Conservation (phyloP, 2,888 invertebrate species). For the Resseliella maxima region DNA sequence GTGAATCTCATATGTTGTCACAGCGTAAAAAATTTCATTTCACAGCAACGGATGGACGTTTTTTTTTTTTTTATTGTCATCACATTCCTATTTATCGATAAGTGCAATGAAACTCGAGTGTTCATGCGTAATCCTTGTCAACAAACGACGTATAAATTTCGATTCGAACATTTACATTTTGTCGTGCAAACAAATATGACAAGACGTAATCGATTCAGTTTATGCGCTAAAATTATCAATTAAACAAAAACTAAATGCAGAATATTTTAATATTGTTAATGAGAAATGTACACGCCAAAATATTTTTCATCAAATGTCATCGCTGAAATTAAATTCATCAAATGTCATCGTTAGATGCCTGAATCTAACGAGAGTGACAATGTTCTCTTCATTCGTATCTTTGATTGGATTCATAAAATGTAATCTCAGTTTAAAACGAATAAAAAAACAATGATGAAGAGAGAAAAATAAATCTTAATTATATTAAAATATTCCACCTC, state of each 20-base stretch:
- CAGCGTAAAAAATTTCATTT: background rate
- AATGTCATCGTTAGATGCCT: too few relatives aligned
- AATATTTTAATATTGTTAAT: background rate
- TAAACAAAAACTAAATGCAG: background rate
- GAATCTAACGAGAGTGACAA: too few relatives aligned
- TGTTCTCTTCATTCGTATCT: too few relatives aligned
- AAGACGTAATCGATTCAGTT: background rate
- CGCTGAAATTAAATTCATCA: too few relatives aligned
- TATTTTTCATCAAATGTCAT: too few relatives aligned
- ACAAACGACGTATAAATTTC: background rate
- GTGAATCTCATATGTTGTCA: background rate
- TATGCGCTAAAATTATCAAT: background rate
- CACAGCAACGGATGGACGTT: background rate
- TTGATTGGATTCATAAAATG: too few relatives aligned
- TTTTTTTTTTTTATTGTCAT: too few relatives aligned
- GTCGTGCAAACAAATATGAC: background rate
- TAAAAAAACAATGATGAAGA: too few relatives aligned
- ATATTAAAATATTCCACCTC: too few relatives aligned
- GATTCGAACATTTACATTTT: background rate
- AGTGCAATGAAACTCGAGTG: slow-evolving; percentile 43
- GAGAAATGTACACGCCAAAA: background rate
- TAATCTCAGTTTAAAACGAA: too few relatives aligned
- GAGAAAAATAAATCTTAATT: too few relatives aligned
- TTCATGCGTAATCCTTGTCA: background rate
- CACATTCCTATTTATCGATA: background rate